Base-by-base conservation (phyloP, 2,797 vertebrate species). In the Danionella dracula region DNA sequence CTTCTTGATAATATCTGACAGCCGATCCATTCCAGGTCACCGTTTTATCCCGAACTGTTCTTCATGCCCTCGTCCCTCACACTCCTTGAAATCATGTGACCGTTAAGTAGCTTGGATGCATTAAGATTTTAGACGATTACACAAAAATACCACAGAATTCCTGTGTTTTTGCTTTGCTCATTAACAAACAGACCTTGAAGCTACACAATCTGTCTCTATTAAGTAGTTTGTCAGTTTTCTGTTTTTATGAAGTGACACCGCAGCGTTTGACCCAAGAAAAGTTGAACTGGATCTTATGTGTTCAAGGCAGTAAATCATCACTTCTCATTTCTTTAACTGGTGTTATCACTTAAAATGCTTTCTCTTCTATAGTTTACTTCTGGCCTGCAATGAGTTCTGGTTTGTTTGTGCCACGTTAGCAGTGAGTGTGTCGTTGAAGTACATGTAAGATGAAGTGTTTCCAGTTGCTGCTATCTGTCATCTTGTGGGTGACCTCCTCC, bases 1-100 rank as follows among this genome's bases (percentile, higher is more conserved):
- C 86, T 76, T 92, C 87, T 84, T 76, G 76, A 81, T 87, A 88
- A 87, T 84, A 88, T 86, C 82, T 84, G 85, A 89, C 85, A 88
- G 76, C 78, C 79, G 73, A 76, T 79, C 87, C 46, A 54, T 11
- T 81, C 78, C 81, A 85, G 69, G 53, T 64, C 66, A 19, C 32
- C 5, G 46, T 66, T 46, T n/a, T 54, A 46, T 49, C 71, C 62
- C 31, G 79, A 82, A 73, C 76, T 77, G 72, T 77, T 80, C 82
- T 76, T 76, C 72, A 81, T 67, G 67, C 64, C 60, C 79, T 78
- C 74, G 84, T 84, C 46, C 23, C 63, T 50, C 13, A 32, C 68
- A 20, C n/a, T 40, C 13, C 59, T 70, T 62, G 8, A 13, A 4
- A 50, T 9, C 23, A 31, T 35, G 2, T 38, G 32, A 54, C 13